Evolutionary conservation across 1,140 invertebrate genomes (phyloP), one percentile per base, ranked within the genome.

Genomic region (Thaumetopoea pityocampa): DNA sequence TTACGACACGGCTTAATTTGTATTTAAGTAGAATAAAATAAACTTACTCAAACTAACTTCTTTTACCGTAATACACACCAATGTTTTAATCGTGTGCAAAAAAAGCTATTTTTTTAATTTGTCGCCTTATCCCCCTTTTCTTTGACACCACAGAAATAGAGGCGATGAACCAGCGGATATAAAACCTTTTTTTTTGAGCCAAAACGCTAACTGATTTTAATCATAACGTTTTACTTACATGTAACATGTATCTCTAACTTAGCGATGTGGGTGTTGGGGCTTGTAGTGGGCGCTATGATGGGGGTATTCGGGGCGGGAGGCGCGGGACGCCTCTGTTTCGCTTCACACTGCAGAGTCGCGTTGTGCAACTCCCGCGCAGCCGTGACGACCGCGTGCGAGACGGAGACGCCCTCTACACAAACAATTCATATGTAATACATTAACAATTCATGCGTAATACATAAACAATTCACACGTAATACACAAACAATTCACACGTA

Each of bases 161-260:
- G n/a, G n/a, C n/a, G n/a, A n/a, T n/a, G n/a, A n/a, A n/a, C n/a
- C n/a, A n/a, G n/a, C n/a, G n/a, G n/a, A n/a, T n/a, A n/a, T n/a
- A n/a, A n/a, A n/a, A n/a, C n/a, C n/a, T n/a, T n/a, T n/a, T n/a
- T n/a, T n/a, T n/a, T n/a, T n/a, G n/a, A n/a, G n/a, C n/a, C n/a
- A n/a, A n/a, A n/a, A n/a, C n/a, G n/a, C 2, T 1, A 6, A 10
- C 14, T 27, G 3, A n/a, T 12, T 12, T n/a, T 3, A n/a, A 5
- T n/a, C 4, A 12, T 7, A 22, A 8, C 12, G n/a, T n/a, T n/a
- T n/a, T n/a, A 74, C 73, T 71, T 17, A 82, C 78, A 82, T 12
- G 78, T 80, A 15, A 82, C 78, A 14, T 76, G 78, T 45, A 80
- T 72, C 50, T 80, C 67, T 0, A 82, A 51, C 40, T 80, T 76